Evolutionary conservation across 2,888 invertebrate species (phyloP), one percentile per base, ranked within the genome.

Genomic region (Holacanthella duospinosa): DNA sequence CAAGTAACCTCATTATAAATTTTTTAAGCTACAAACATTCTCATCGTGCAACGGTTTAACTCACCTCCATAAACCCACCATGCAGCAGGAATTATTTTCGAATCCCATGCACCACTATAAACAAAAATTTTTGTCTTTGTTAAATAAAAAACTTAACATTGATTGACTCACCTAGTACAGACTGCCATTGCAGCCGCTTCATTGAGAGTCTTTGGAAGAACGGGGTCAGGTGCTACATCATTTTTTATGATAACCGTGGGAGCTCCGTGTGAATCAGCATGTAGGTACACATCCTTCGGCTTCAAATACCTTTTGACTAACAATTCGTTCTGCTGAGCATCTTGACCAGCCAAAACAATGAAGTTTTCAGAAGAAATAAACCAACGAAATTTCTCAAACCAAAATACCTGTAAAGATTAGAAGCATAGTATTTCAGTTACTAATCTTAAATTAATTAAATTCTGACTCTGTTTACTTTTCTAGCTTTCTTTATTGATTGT

Each of bases 371-470:
- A 90, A 36, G 92, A 93, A 68, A 99, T 89, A 77, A 97, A 99
- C 97, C 97, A 99, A 77, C 86, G 89, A 79, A 99, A 99, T 79
- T 99, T 99, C 80, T 99, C 99, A 81, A 99, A 99, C 99, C 99
- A 99, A 78, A 89, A 60, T 21, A 69, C 56, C 65, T 65, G 44
- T 59, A 43, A 16, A 28, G 43, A 36, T 55, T 36, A 54, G 27
- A 61, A 6, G 9, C 36, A 36, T n/a, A n/a, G 6, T 16, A 36
- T 36, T 36, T 36, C 36, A 36, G 36, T 36, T 36, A 36, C 16
- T 36, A 16, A 36, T 6, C 36, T 24, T 6, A n/a, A 6, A 24
- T 53, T 53, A 53, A 53, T 24, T n/a, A n/a, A n/a, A n/a, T n/a
- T n/a, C n/a, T 24, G 9, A 6, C 24, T 21, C 2, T 28, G 9